A percentile compares a stretch with the other conserved stretches of the same genome.
Evolutionary conservation across 1,140 invertebrate species (phyloP).

Genomic region (Belonocnema kinseyi): DNA sequence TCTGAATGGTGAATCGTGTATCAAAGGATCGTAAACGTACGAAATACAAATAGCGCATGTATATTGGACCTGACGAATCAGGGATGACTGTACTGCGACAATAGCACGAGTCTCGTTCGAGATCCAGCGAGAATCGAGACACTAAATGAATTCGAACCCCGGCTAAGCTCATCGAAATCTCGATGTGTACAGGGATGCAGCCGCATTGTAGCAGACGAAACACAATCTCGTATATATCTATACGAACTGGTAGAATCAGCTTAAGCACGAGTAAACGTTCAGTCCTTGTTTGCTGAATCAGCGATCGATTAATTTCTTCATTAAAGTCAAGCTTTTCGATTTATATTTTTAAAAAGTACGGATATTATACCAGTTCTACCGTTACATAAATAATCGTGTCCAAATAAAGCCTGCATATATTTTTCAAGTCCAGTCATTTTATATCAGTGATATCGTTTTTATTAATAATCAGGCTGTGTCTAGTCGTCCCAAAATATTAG

Average conservation of each 20-base stretch:
- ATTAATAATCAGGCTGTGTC: too few species aligned
- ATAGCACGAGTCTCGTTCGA: neutral
- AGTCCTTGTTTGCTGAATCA: too few species aligned
- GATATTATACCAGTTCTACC: too few species aligned
- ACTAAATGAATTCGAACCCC: conserved; percentile 6
- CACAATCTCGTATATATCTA: neutral
- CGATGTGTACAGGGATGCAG: neutral
- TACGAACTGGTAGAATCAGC: neutral
- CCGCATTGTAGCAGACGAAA: neutral
- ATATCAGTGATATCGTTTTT: too few species aligned
- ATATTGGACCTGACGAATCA: conserved; percentile 8
- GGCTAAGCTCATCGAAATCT: conserved; percentile 2
- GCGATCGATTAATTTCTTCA: too few species aligned
- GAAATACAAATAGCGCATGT: neutral
- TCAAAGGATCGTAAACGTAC: neutral
- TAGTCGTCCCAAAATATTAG: too few species aligned
- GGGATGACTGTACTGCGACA: neutral
- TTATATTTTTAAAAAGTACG: too few species aligned
- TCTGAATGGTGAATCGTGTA: conserved; percentile 35
- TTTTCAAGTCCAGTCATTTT: too few species aligned
- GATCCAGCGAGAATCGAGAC: conserved; percentile 15
- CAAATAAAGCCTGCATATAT: too few species aligned
- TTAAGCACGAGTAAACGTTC: neutral
- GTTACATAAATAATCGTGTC: too few species aligned
- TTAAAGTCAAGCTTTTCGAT: too few species aligned